Conservation (phyloP, 2,797 vertebrate genomes). For the Echeneis naucrates region DNA sequence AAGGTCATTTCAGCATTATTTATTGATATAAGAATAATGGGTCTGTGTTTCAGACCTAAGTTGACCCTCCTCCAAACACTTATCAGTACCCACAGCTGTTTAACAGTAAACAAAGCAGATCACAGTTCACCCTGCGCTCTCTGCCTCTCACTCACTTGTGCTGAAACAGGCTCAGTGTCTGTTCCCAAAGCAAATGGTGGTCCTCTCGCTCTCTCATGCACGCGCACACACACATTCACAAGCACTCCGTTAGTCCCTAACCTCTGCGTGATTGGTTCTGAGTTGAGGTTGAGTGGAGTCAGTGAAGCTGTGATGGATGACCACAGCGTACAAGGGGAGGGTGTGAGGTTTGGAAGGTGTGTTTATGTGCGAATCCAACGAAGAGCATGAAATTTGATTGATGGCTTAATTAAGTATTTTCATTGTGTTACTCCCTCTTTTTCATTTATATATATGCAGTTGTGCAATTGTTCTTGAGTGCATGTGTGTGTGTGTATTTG, state of each 20-base stretch:
- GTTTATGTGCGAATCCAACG: slow-evolving; percentile 41
- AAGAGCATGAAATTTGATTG: slow-evolving; percentile 62
- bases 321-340: slow-evolving; percentile 35
- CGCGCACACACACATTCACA: slow-evolving; percentile 26
- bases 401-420: slow-evolving; percentile 64
- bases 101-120: slow-evolving; percentile 57
- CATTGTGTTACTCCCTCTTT: slow-evolving; percentile 11
- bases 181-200: slow-evolving; percentile 31
- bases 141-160: slow-evolving; percentile 21
- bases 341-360: slow-evolving; percentile 31
- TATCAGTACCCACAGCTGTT: slow-evolving; percentile 39
- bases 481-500: slow-evolving; percentile 27
- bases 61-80: slow-evolving; percentile 10
- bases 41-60: slow-evolving; percentile 12
- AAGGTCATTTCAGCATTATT: neutral
- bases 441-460: slow-evolving; percentile 29
- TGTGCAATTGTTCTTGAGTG: slow-evolving; percentile 18
- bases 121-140: slow-evolving; percentile 32
- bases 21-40: neutral
- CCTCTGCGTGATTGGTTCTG: slow-evolving; percentile 75
- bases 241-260: slow-evolving; percentile 61
- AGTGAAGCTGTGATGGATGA: slow-evolving; percentile 73
- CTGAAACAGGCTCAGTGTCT: slow-evolving; percentile 43
- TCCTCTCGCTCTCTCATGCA: slow-evolving; percentile 9
- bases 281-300: slow-evolving; percentile 70